Conservation (phyloP, 1,140 invertebrate species). For the Zeugodacus cucurbitae region DNA sequence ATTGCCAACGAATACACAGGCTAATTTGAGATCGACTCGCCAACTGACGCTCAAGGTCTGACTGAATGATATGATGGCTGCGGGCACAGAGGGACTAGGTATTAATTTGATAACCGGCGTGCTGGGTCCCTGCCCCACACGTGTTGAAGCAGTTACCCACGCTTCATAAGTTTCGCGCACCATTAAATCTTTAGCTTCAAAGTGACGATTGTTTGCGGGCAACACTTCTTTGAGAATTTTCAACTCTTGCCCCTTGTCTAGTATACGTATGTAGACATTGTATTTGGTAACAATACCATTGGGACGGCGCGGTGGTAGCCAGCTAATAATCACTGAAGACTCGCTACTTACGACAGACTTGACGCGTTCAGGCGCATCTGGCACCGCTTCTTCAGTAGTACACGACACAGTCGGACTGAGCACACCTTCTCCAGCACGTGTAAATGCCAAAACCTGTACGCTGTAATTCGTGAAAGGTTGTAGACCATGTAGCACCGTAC, state of each 20-base stretch:
- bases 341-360: conserved; percentile 77
- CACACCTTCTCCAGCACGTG: conserved; percentile 80
- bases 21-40: conserved; percentile 70
- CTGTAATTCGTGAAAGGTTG: conserved; percentile 81
- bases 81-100: conserved; percentile 70
- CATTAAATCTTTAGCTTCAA: conserved; percentile 71
- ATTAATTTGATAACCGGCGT: conserved; percentile 70
- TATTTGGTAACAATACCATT: conserved; percentile 82
- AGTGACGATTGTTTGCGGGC: conserved; percentile 68
- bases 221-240: conserved; percentile 60
- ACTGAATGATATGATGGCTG: conserved; percentile 73
- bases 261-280: conserved; percentile 76
- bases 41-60: conserved; percentile 68
- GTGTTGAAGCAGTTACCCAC: conserved; percentile 74
- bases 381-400: conserved; percentile 79
- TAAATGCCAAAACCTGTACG: conserved; percentile 82
- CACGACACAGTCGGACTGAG: conserved; percentile 76
- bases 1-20: conserved; percentile 72
- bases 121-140: conserved; percentile 71
- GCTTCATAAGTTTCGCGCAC: conserved; percentile 72
- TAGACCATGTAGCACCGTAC: conserved; percentile 71
- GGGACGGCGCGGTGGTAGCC: conserved; percentile 77
- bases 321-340: conserved; percentile 79
- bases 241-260: conserved; percentile 67
- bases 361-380: conserved; percentile 78